Conservation (phyloP, 2,113 vertebrate species). For the Fulmarus glacialis region DNA sequence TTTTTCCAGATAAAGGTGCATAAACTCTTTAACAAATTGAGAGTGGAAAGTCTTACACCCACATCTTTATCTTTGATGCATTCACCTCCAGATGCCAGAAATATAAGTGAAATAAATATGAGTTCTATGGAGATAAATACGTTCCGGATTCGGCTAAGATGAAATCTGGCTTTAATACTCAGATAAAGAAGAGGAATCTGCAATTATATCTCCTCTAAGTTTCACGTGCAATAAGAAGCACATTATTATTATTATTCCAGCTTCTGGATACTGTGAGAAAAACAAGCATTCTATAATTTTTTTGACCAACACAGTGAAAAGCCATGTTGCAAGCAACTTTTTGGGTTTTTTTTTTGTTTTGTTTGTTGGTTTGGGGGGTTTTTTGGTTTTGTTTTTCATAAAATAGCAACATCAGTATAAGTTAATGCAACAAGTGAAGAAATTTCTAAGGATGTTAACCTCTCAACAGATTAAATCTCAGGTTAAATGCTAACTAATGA, state of each 20-base stretch:
- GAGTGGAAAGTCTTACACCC: constrained; percentile 74
- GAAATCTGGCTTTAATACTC: constrained; percentile 56
- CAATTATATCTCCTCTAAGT: constrained; percentile 56
- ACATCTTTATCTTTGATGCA: constrained; percentile 86
- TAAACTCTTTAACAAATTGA: constrained; percentile 80
- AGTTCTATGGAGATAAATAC: constrained; percentile 88
- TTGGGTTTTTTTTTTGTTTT: background rate
- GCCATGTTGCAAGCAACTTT: constrained; percentile 72
- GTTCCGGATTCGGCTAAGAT: constrained; percentile 80
- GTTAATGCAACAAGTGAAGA: constrained; percentile 40
- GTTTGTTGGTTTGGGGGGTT: background rate
- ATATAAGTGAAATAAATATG: constrained; percentile 78
- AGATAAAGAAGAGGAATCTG: constrained; percentile 42
- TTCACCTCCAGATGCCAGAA: constrained; percentile 62
- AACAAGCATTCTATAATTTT: constrained; percentile 60
- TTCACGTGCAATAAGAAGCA: constrained; percentile 79
- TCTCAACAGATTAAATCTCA: constrained; percentile 78
- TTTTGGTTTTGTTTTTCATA: background rate
- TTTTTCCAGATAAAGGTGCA: constrained; percentile 74
- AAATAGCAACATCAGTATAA: constrained; percentile 33
- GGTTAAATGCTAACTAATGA: constrained; percentile 74
- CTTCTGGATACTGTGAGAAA: constrained; percentile 78
- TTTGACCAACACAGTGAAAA: constrained; percentile 66
- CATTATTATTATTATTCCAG: constrained; percentile 65
- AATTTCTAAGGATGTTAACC: constrained; percentile 53